Evolutionary conservation across 2,797 vertebrate genomes (phyloP), one percentile per base, ranked within the genome.

Genomic region (Scolopax rusticola): DNA sequence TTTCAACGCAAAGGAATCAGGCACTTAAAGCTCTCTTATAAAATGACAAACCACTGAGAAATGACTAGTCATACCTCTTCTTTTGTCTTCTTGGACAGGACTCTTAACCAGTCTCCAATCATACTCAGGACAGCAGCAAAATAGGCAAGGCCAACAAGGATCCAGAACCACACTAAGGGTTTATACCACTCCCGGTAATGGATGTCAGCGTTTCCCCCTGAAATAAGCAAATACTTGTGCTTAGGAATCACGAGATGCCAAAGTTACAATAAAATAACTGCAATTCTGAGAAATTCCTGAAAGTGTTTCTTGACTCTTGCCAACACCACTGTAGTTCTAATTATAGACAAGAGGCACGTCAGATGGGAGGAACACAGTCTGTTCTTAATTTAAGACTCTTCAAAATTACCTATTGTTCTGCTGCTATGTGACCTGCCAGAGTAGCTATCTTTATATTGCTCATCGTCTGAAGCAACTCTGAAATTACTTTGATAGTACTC

Each of bases 81-180:
- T 98, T 99, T 99, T 65, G 99, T 99, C 98, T 99, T 99, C 98
- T 99, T 99, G 87, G 99, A 99, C 83, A 99, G 97, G 89, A 99
- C 99, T 92, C 99, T 98, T 68, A 99, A 98, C 99, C 99, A 99
- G 89, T 99, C 99, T 98, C 99, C 99, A 21, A 99, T 99, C 99
- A 99, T 99, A 98, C 99, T 99, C 93, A 99, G 98, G 50, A 99
- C 99, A 0, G 99, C 99, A 1, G 99, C 99, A 96, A 99, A 99
- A 97, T 99, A 99, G 8, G 99, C 99, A 92, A 99, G 98, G 65
- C 99, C 99, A 90, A 99, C 99, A 73, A 99, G 98, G 96, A 99
- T 99, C 99, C 99, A 99, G 97, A 99, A 99, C 99, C 99, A 99
- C 75, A 99, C 99, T 83, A 99, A 97, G 12, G 99, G 99, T 93